Percentiles rank a stretch among this genome's conserved stretches.
Evolutionary conservation across 1,140 invertebrate species (phyloP).

Genomic region (Dysdera silvatica): DNA sequence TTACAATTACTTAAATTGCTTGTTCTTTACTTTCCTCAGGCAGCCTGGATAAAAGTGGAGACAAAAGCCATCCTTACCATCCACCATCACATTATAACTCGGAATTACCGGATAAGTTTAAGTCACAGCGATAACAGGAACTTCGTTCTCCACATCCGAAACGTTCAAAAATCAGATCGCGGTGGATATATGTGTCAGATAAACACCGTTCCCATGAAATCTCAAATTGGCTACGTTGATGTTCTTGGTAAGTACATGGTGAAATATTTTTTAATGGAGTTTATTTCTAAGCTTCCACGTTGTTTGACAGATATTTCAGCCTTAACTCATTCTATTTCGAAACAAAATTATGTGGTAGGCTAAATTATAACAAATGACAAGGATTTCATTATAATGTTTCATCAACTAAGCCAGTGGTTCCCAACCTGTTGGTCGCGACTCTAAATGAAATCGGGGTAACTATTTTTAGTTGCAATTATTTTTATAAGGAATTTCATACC

Average conservation of each 20-base stretch:
- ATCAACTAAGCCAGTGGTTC: no score
- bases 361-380: no score
- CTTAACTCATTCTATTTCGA: no score
- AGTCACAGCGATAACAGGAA: constrained; percentile 67
- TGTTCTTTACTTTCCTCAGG: constrained; percentile 2
- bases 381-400: no score
- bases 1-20: neutral
- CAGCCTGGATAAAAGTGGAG: constrained; percentile 88
- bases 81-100: constrained; percentile 80
- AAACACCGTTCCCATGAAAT: constrained; percentile 64
- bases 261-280: no score
- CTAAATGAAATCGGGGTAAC: no score
- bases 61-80: constrained; percentile 87
- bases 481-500: no score
- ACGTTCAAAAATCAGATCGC: constrained; percentile 81
- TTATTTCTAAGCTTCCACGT: no score
- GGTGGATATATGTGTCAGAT: constrained; percentile 43
- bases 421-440: no score
- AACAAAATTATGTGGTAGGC: no score
- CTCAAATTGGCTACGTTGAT: constrained; percentile 85
- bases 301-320: no score
- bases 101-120: constrained; percentile 80
- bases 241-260: constrained; percentile 88
- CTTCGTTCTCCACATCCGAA: constrained; percentile 72
- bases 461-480: no score